A percentile compares a stretch with the other conserved stretches of the same genome.
Conservation (phyloP, 2,113 vertebrate species). For the Martes martes region DNA sequence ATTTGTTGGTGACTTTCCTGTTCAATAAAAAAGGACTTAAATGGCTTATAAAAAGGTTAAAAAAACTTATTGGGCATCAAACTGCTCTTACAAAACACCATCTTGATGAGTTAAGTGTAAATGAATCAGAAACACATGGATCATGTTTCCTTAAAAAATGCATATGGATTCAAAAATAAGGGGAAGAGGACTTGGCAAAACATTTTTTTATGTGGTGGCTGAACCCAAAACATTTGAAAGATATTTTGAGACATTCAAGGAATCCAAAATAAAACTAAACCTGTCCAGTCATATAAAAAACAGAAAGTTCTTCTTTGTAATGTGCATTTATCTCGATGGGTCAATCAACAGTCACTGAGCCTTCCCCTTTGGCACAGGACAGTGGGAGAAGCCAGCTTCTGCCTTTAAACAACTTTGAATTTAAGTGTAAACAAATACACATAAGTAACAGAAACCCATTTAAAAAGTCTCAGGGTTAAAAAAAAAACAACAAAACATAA, state of each 20-base stretch:
- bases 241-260: slow-evolving; percentile 70
- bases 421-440: slow-evolving; percentile 36
- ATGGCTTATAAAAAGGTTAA: slow-evolving; percentile 69
- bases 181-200: slow-evolving; percentile 63
- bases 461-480: slow-evolving; percentile 9
- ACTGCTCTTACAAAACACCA: slow-evolving; percentile 73
- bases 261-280: slow-evolving; percentile 68
- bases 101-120: slow-evolving; percentile 77
- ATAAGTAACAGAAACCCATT: slow-evolving; percentile 20
- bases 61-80: slow-evolving; percentile 71
- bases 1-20: slow-evolving; percentile 75
- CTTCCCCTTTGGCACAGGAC: slow-evolving; percentile 1
- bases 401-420: slow-evolving; percentile 33
- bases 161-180: slow-evolving; percentile 73
- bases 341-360: slow-evolving; percentile 15
- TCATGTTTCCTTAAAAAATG: slow-evolving; percentile 72
- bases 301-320: slow-evolving; percentile 17
- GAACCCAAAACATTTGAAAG: slow-evolving; percentile 70
- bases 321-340: slow-evolving; percentile 39
- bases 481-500: not conserved
- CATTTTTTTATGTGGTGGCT: slow-evolving; percentile 50
- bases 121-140: slow-evolving; percentile 78
- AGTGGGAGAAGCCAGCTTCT: slow-evolving; percentile 12
- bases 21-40: slow-evolving; percentile 76
- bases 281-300: slow-evolving; percentile 50